Conservation (phyloP, 2,797 vertebrate genomes). For the Melanogrammus aeglefinus region DNA sequence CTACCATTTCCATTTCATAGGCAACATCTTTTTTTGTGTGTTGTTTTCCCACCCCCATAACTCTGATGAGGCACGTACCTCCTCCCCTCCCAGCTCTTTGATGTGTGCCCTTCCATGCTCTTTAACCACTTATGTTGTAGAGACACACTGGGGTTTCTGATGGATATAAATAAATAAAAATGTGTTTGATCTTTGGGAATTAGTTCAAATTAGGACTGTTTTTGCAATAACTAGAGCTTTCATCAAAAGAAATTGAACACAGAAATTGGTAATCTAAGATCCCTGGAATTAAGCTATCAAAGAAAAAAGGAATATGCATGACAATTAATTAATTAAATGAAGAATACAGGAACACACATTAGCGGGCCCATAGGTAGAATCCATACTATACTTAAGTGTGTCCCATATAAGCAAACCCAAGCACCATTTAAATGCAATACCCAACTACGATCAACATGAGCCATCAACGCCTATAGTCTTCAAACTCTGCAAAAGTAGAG, state of each 20-base stretch:
- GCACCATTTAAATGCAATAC: background rate
- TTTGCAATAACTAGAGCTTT: constrained; percentile 2
- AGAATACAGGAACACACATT: background rate
- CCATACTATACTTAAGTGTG: background rate
- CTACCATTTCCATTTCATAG: background rate
- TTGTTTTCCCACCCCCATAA: background rate
- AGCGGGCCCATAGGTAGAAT: background rate
- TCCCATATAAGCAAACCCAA: background rate
- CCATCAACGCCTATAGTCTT: background rate
- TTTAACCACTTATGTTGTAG: background rate
- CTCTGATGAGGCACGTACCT: background rate
- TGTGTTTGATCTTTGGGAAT: background rate
- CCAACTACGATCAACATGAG: background rate
- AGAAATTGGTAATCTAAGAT: background rate
- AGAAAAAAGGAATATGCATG: background rate
- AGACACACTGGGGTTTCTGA: background rate
- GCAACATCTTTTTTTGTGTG: background rate
- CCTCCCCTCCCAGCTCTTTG: background rate
- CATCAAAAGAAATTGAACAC: constrained; percentile 10
- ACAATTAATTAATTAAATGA: no score
- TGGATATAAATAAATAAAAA: background rate
- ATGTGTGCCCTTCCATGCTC: constrained; percentile 2
- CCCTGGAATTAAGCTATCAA: background rate
- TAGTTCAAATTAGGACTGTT: background rate
- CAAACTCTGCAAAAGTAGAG: constrained; percentile 3